Conservation (phyloP, 2,888 invertebrate genomes). For the Nebria salina region DNA sequence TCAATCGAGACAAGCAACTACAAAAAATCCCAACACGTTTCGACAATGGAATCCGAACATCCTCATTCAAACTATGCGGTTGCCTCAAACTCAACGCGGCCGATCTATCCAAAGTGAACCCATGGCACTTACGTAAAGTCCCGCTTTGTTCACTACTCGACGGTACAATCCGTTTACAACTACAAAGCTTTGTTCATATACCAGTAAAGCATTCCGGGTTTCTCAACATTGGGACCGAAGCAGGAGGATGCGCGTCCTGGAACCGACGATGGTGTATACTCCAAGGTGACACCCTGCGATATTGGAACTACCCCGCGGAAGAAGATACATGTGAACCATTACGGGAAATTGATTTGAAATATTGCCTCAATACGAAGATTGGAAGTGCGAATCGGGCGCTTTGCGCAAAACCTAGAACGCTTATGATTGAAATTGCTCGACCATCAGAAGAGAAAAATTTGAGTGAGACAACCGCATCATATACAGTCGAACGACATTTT, state of each 20-base stretch:
- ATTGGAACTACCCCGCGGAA: constrained; percentile 66
- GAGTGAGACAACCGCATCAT: constrained; percentile 24
- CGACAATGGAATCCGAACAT: constrained; percentile 50
- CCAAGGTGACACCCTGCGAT: constrained; percentile 60
- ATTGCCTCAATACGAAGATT: constrained; percentile 57
- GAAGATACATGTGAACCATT: constrained; percentile 58
- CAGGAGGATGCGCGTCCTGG: constrained; percentile 62
- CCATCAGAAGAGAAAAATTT: constrained; percentile 43
- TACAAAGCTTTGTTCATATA: constrained; percentile 55
- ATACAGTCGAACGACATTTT: constrained; percentile 55
- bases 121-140: constrained; percentile 54
- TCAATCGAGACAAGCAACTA: constrained; percentile 49
- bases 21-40: constrained; percentile 47
- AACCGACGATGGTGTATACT: constrained; percentile 68
- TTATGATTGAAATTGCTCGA: constrained; percentile 58
- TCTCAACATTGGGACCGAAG: constrained; percentile 63
- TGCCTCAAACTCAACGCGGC: constrained; percentile 52
- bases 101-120: constrained; percentile 53
- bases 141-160: constrained; percentile 53
- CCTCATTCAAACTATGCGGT: constrained; percentile 54
- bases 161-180: constrained; percentile 54
- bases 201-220: constrained; percentile 61
- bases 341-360: constrained; percentile 60
- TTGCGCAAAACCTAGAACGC: constrained; percentile 64
- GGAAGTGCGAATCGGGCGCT: constrained; percentile 60